Percentiles rank a stretch among this genome's conserved stretches.
These are phyloP conservation scores for Pogonophryne albipinna DNA, from an alignment of 2,797 vertebrate species.

Conservation along the genomic window DNA sequence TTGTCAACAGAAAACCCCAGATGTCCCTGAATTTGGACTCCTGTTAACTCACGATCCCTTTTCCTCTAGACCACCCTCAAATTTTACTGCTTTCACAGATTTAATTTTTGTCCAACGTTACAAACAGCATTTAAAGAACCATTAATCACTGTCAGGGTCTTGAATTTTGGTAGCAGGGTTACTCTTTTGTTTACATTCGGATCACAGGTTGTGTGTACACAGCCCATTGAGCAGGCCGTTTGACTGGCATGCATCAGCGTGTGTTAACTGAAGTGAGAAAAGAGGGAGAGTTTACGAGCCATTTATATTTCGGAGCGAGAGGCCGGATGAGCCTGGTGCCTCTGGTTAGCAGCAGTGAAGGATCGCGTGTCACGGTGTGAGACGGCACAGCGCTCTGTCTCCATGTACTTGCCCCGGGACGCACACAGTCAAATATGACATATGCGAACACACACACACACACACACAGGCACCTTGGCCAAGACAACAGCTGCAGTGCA, in stretches of 20 bases:
- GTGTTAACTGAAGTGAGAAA: conserved; percentile 63
- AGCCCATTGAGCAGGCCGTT: conserved; percentile 54
- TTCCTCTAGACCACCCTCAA: conserved; percentile 2
- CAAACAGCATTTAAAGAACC: not conserved
- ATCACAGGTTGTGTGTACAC: conserved; percentile 47
- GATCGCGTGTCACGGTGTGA: conserved; percentile 59
- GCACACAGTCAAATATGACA: conserved; percentile 26
- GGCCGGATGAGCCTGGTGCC: conserved; percentile 48
- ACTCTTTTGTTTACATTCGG: conserved; percentile 53
- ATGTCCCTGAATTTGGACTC: conserved; percentile 27
- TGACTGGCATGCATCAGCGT: conserved; percentile 60
- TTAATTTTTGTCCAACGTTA: conserved; percentile 5
- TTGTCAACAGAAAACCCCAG: conserved; percentile 7
- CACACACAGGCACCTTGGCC: conserved; percentile 12
- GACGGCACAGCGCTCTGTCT: conserved; percentile 43
- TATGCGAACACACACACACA: conserved; percentile 5
- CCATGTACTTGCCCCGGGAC: conserved; percentile 29
- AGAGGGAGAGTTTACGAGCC: conserved; percentile 62
- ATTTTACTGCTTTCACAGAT: conserved; percentile 8
- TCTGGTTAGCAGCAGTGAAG: conserved; percentile 61
- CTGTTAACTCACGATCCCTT: conserved; percentile 16
- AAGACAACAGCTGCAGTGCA: conserved; percentile 81
- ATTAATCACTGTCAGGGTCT: conserved; percentile 15
- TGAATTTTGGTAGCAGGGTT: not conserved
- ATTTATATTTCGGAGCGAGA: conserved; percentile 46